Base-by-base conservation (phyloP, 2,797 vertebrate genomes). In the Sternarchorhynchus goeldii region DNA sequence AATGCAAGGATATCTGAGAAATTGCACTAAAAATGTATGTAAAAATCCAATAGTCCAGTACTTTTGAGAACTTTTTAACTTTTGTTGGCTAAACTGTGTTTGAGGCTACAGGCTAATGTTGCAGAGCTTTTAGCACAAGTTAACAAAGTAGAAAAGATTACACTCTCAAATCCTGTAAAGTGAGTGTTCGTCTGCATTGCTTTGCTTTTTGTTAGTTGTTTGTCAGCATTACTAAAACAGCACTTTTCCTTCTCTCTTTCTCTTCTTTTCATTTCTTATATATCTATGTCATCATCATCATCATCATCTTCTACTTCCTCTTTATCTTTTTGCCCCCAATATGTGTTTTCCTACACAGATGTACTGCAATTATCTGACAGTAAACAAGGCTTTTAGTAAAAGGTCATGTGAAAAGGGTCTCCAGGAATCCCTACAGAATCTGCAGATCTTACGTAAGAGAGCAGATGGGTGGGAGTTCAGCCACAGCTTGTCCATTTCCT, bases 401-500 rank as follows among this genome's bases (percentile, higher is more conserved):
- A 70, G 68, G 68, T 70, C 50, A 70, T 70, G 6, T 56, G 55
- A 32, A 70, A 70, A 32, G 29, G 7, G 3, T 70, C 29, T 56
- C 56, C n/a, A 34, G 55, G 45, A 70, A 31, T 57, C 8, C 53
- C 34, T 34, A 56, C 50, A 70, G 50, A 18, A 70, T 70, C 20
- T 70, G 67, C 67, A 70, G 57, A 45, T 73, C n/a, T 58, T 36
- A 58, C 18, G 39, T 60, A 73, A 73, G 31, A 45, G 32, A 70
- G 57, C 71, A 73, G 34, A 73, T 50, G 56, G 31, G 32, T 18
- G 36, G 53, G 53, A 73, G 50, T 57, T 25, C 57, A 73, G 59
- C 71, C 60, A 60, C 45, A 73, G 25, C 66, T 53, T 58, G 8
- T 72, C 57, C 71, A 57, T 73, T 73, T 60, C 31, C 39, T 25